A percentile compares a stretch with the other conserved stretches of the same genome.
phyloP scores from a whole-genome alignment of 2,888 invertebrate genomes.

The Desoria tigrina region DNA sequence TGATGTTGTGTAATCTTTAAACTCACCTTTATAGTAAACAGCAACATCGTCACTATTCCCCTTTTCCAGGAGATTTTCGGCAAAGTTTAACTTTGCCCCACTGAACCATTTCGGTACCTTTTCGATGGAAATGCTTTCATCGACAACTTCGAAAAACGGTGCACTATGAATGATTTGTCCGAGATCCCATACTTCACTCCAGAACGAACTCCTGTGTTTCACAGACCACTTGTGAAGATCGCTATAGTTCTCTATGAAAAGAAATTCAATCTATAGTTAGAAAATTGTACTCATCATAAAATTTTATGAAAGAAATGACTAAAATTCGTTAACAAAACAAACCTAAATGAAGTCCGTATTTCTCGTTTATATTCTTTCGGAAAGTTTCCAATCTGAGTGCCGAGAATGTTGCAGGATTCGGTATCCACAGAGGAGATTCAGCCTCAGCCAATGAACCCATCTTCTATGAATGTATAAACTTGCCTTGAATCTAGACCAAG shows the following conservation, averaged over 20 bases:
- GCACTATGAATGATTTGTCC: slow-evolving; percentile 52
- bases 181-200: slow-evolving; percentile 54
- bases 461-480: neutral
- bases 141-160: slow-evolving; percentile 47
- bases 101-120: slow-evolving; percentile 61
- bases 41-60: slow-evolving; percentile 57
- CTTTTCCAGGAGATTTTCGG: slow-evolving; percentile 60
- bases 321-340: slow-evolving; percentile 12
- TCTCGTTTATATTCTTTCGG: slow-evolving; percentile 45
- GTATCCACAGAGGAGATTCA: slow-evolving; percentile 46
- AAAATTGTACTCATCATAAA: neutral
- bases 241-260: slow-evolving; percentile 51
- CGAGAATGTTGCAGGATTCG: slow-evolving; percentile 34
- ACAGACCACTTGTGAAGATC: slow-evolving; percentile 54
- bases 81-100: slow-evolving; percentile 61
- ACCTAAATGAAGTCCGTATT: slow-evolving; percentile 49
- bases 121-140: slow-evolving; percentile 56
- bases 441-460: slow-evolving; percentile 41
- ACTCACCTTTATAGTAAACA: slow-evolving; percentile 59
- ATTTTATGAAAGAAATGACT: neutral
- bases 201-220: slow-evolving; percentile 50
- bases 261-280: neutral
- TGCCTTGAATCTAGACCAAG: neutral
- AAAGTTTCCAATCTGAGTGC: slow-evolving; percentile 43
- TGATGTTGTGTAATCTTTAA: too few relatives aligned